Base-by-base conservation (phyloP, 2,113 vertebrate species). In the Larimichthys polyactis region DNA sequence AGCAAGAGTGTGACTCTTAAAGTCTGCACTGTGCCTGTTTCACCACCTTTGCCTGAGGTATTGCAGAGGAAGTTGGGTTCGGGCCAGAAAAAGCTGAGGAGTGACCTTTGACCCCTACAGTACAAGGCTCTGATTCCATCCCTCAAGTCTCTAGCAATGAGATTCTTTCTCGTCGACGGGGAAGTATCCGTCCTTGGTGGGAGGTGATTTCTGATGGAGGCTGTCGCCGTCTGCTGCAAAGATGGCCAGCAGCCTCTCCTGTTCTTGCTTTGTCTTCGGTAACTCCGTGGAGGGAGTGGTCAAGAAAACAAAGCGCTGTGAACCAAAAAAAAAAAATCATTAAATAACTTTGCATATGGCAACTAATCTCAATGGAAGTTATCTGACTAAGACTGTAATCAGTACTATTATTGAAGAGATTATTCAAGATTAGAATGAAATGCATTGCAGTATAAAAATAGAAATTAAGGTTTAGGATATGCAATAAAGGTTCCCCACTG, bases 111-210 rank as follows among this genome's bases (percentile, higher is more conserved):
- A 84, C 77, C 78, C 69, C 62, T 36, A 36, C 29, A 32, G 29
- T 17, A 17, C 14, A 3, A 60, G 57, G 55, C 51, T 87, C 68
- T 20, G 29, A 72, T 63, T 72, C 43, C 46, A 44, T 46, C 8
- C 51, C 16, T 52, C 71, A 9, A 32, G 51, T 64, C 55, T 92
- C 90, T 92, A 96, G 82, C 94, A 95, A 51, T 91, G 75, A 20
- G 94, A 94, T 88, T 95, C 95, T 79, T 94, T 94, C 71, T 95
- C 93, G 8, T 86, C 86, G 1, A 95, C 93, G 1, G 92, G 90
- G 55, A 93, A 81, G 83, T 95, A 95, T 20, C 93, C 92, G 0
- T 93, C 93, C 78, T 90, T 94, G 12, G 51, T 93, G 11, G 90
- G 75, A 22, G 84, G 11, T 0, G 73, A 71, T 54, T 78, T 92